A percentile compares a stretch with the other conserved stretches of the same genome.
These are phyloP conservation scores for Pogona vitticeps DNA, from an alignment of 2,113 vertebrate genomes.

Conservation along the genomic window DNA sequence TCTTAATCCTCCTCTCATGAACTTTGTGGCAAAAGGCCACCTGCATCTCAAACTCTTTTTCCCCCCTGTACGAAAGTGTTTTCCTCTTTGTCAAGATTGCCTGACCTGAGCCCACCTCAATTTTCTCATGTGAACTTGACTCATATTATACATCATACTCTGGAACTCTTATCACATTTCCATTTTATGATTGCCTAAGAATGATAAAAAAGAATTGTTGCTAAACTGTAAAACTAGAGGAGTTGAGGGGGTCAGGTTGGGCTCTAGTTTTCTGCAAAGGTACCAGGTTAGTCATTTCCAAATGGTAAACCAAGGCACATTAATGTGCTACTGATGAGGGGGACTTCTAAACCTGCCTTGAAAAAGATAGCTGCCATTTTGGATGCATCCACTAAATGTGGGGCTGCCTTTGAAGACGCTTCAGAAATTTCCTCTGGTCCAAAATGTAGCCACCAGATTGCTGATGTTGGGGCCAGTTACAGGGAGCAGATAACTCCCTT, in stretches of 20 bases:
- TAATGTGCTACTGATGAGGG: neutral
- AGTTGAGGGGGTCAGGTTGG: neutral
- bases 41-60: conserved; percentile 34
- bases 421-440: too few species aligned
- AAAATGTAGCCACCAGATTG: too few species aligned
- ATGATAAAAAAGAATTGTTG: neutral
- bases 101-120: neutral
- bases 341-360: neutral
- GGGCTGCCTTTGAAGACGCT: too few species aligned
- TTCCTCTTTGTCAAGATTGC: neutral
- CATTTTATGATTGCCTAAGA: neutral
- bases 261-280: neutral
- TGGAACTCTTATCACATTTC: neutral
- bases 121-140: conserved; percentile 5
- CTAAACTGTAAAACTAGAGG: neutral
- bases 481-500: too few species aligned
- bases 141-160: neutral
- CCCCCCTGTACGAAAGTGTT: conserved; percentile 24
- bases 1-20: conserved; percentile 5
- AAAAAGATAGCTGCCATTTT: neutral
- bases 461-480: too few species aligned
- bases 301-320: neutral
- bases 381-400: neutral
- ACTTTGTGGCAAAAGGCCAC: conserved; percentile 27
- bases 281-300: neutral